These are phyloP conservation scores for Eupithecia subfuscata DNA, from an alignment of 2,888 invertebrate genomes.

Conservation along the genomic window DNA sequence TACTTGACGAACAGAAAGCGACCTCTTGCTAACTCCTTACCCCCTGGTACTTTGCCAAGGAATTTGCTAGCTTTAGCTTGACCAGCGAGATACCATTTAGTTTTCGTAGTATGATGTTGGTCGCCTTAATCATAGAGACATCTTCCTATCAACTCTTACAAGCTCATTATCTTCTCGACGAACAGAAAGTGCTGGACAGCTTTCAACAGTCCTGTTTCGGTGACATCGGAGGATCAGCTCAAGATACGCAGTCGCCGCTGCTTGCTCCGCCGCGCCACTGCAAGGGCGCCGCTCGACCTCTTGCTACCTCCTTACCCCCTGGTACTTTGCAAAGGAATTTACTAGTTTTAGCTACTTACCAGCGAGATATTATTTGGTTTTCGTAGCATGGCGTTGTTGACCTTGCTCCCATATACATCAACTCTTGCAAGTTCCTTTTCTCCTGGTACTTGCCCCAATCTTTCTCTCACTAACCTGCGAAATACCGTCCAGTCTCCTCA, in stretches of 20 bases:
- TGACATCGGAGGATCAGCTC: conserved; percentile 95
- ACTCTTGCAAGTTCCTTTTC: background rate
- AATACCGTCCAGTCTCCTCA: conserved; percentile 90
- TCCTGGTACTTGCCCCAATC: background rate
- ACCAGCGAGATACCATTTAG: background rate
- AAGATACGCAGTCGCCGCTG: conserved; percentile 96
- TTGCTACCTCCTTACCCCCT: background rate
- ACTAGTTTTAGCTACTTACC: background rate
- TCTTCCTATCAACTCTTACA: background rate
- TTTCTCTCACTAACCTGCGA: conserved; percentile 85
- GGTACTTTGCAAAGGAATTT: conserved; percentile 14
- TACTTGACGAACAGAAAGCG: too few species aligned
- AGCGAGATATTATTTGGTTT: background rate
- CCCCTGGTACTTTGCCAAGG: conserved; percentile 15
- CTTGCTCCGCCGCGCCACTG: conserved; percentile 93
- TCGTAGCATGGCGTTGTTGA: background rate
- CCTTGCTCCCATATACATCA: background rate
- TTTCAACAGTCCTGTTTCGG: conserved; percentile 92
- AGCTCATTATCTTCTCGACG: conserved; percentile 84
- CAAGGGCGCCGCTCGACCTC: conserved; percentile 76
- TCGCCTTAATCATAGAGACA: background rate
- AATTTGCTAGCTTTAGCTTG: background rate
- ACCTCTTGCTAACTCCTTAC: conserved; percentile 33
- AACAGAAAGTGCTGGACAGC: conserved; percentile 94
- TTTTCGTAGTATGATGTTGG: background rate